Conservation (phyloP, 2,888 invertebrate species). For the Pecten maximus region DNA sequence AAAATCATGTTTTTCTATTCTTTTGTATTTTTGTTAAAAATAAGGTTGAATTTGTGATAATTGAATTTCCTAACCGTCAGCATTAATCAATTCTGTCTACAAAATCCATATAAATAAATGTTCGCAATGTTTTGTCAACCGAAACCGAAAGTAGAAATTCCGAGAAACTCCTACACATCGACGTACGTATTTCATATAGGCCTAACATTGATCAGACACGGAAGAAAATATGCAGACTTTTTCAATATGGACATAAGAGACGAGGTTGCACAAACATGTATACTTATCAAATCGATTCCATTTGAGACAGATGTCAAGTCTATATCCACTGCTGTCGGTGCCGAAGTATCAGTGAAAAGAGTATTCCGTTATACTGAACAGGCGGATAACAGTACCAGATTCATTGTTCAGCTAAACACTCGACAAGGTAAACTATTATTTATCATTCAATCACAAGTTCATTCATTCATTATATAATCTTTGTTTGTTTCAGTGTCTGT, state of each 20-base stretch:
- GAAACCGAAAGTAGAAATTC: conserved; percentile 29
- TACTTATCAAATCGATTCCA: neutral
- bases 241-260: neutral
- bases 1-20: no score
- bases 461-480: no score
- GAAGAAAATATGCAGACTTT: neutral
- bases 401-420: neutral
- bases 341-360: neutral
- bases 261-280: neutral
- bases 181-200: neutral
- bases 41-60: no score
- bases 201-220: neutral
- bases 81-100: no score
- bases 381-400: neutral
- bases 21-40: no score
- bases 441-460: no score
- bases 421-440: neutral
- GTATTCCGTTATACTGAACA: neutral
- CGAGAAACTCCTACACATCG: neutral
- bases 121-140: neutral
- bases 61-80: no score
- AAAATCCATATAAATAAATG: no score
- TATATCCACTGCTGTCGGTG: neutral
- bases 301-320: neutral
- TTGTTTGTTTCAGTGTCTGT: no score